Evolutionary conservation across 2,797 vertebrate species (phyloP).

Genomic region (Mus caroli): DNA sequence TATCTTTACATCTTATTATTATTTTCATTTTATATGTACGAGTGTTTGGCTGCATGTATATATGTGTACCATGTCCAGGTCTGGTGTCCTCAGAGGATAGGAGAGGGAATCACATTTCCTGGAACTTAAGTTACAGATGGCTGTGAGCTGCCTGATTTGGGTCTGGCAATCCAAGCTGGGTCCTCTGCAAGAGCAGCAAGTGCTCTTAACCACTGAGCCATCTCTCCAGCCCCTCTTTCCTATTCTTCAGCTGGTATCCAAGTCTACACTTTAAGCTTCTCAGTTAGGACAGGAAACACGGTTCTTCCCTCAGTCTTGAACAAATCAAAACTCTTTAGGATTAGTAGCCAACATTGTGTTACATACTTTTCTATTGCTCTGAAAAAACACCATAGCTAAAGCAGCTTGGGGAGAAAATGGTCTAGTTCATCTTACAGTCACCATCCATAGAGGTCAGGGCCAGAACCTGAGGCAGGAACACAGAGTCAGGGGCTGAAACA

Average conservation of each 20-base stretch:
- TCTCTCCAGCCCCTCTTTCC: background rate
- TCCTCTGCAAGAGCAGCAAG: background rate
- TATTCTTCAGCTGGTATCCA: background rate
- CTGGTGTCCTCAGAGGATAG: background rate
- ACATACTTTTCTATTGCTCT: background rate
- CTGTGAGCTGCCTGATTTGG: background rate
- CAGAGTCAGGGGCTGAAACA: background rate
- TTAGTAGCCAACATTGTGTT: background rate
- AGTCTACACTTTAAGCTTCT: slow-evolving; percentile 8
- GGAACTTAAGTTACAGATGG: background rate
- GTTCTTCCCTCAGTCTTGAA: background rate
- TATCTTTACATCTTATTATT: background rate
- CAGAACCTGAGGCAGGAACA: background rate
- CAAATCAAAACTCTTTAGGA: background rate
- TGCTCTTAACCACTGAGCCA: background rate
- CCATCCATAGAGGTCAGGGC: background rate
- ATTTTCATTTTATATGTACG: background rate
- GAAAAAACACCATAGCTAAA: background rate
- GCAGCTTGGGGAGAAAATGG: background rate
- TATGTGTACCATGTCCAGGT: background rate
- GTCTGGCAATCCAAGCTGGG: background rate
- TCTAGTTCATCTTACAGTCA: no score
- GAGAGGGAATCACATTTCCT: background rate
- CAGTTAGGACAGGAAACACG: background rate
- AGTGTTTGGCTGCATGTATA: background rate